These are phyloP conservation scores for Prinia subflava DNA, from an alignment of 2,113 vertebrate species.

Conservation along the genomic window DNA sequence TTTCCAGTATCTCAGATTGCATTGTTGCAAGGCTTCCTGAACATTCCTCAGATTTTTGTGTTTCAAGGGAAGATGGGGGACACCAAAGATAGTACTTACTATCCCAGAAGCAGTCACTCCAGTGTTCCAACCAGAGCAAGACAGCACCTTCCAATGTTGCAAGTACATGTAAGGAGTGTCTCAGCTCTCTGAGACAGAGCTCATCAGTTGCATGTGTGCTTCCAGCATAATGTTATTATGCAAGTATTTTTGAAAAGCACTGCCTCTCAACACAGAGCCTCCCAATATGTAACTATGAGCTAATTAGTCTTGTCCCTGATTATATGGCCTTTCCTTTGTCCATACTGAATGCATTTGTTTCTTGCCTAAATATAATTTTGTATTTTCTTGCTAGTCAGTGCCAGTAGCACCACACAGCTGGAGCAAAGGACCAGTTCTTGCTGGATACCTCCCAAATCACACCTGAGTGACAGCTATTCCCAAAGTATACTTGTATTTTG, in stretches of 20 bases:
- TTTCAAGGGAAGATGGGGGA: not conserved
- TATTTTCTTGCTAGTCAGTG: not conserved
- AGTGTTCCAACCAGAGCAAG: not conserved
- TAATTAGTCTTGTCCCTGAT: not conserved
- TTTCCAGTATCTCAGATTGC: not conserved
- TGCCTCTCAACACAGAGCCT: not conserved
- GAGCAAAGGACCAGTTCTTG: not conserved
- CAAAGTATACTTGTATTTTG: not conserved
- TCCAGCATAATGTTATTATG: not conserved
- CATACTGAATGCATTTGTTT: not conserved
- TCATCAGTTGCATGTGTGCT: not conserved
- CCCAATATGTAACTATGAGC: not conserved
- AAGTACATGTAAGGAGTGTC: not conserved
- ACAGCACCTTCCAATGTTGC: not conserved
- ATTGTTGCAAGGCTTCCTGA: not conserved
- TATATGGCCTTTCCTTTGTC: not conserved
- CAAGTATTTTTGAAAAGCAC: not conserved
- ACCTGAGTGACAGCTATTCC: not conserved
- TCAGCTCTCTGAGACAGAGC: not conserved
- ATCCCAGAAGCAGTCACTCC: not conserved
- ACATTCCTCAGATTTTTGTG: not conserved
- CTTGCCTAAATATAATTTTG: not conserved
- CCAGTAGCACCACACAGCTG: not conserved
- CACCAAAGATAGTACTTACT: not conserved
- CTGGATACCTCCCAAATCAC: not conserved